phyloP scores from a whole-genome alignment of 2,888 invertebrate genomes.

The Plagiodera versicolora region DNA sequence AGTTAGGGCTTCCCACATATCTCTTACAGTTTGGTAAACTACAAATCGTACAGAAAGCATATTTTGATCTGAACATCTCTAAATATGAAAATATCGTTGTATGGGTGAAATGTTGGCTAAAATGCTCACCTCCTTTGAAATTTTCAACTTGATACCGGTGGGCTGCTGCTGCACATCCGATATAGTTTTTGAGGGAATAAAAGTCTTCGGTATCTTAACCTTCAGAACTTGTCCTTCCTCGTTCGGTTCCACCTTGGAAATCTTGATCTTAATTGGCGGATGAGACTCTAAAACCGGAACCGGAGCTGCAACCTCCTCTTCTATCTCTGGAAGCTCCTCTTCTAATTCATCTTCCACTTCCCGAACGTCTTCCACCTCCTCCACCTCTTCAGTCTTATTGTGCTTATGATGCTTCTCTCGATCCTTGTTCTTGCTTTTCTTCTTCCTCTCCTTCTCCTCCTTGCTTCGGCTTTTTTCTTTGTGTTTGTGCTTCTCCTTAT shows the following conservation, averaged over 20 bases:
- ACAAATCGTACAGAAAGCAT: too few species aligned
- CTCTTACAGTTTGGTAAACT: too few species aligned
- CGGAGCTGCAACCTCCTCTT: too few species aligned
- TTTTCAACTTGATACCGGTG: conserved; percentile 71
- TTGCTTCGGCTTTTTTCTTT: conserved; percentile 71
- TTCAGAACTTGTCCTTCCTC: conserved; percentile 71
- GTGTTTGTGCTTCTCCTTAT: conserved; percentile 77
- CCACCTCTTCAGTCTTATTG: conserved; percentile 38
- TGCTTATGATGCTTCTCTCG: conserved; percentile 49
- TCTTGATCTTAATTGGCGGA: conserved; percentile 12
- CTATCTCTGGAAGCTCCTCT: too few species aligned
- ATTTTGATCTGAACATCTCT: too few species aligned
- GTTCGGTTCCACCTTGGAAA: conserved; percentile 35
- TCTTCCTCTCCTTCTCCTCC: conserved; percentile 74
- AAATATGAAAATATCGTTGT: too few species aligned
- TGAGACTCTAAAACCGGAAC: too few species aligned
- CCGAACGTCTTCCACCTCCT: too few species aligned
- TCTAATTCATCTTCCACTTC: too few species aligned
- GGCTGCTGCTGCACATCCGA: conserved; percentile 45
- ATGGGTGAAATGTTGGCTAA: too few species aligned
- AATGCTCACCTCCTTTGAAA: conserved; percentile 65
- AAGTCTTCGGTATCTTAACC: conserved; percentile 80
- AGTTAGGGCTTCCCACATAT: too few species aligned
- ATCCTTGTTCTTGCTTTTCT: conserved; percentile 74
- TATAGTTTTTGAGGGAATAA: conserved; percentile 61